Conservation (phyloP, 92 coral and sea anemone species). For the Galaxea fascicularis region DNA sequence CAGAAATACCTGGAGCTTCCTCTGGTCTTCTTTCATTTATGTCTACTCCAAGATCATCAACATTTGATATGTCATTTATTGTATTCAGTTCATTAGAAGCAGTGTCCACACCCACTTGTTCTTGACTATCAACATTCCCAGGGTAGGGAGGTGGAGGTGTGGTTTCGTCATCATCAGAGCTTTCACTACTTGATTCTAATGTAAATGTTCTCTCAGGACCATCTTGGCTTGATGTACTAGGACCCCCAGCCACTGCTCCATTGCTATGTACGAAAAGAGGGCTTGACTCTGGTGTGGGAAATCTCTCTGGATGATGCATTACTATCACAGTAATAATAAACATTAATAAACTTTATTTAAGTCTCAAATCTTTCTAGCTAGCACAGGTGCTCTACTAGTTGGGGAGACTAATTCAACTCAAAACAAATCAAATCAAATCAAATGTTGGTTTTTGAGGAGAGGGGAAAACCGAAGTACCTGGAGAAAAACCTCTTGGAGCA, state of each 20-base stretch:
- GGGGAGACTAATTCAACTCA: too few species aligned
- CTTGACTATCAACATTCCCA: slow-evolving; percentile 12
- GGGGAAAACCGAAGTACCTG: too few species aligned
- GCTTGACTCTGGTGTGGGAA: slow-evolving; percentile 69
- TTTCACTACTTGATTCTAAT: slow-evolving; percentile 12
- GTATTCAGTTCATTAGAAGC: background rate
- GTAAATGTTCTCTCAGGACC: background rate
- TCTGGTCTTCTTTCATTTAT: background rate
- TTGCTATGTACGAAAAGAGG: slow-evolving; percentile 18
- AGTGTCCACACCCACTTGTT: background rate
- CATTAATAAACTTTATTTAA: too few species aligned
- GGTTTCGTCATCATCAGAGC: slow-evolving; percentile 39
- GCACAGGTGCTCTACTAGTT: too few species aligned
- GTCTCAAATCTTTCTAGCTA: too few species aligned
- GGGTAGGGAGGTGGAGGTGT: slow-evolving; percentile 74
- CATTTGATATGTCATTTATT: background rate
- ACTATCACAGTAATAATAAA: too few species aligned
- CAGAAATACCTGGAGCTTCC: background rate
- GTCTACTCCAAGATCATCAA: background rate
- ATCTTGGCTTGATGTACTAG: background rate
- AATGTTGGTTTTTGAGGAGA: too few species aligned
- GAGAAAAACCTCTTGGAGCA: too few species aligned
- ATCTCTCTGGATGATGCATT: slow-evolving; percentile 84
- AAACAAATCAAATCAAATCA: too few species aligned
- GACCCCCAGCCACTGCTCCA: background rate